Percentiles rank a stretch among this genome's conserved stretches.
Conservation (phyloP, 2,113 vertebrate genomes). For the Stegastes partitus region DNA sequence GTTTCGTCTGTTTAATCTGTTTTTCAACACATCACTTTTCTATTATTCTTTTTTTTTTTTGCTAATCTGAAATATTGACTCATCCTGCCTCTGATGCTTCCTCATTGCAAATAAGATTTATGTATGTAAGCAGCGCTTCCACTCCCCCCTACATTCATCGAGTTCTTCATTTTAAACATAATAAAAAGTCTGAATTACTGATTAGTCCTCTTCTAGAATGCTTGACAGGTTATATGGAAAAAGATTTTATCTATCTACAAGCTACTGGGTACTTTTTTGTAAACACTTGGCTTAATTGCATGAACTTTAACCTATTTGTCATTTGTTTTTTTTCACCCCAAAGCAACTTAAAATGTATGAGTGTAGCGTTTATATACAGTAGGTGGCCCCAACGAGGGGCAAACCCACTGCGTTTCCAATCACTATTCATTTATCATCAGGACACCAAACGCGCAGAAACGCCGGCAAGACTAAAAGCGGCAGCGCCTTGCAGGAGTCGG, state of each 20-base stretch:
- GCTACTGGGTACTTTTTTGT: no score
- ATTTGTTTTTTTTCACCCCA: slow-evolving; percentile 8
- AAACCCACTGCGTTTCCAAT: not conserved
- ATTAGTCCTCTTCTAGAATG: not conserved
- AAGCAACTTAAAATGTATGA: not conserved
- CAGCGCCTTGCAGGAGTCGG: not conserved
- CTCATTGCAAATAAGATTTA: no score
- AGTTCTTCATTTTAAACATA: no score
- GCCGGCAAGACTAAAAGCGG: not conserved
- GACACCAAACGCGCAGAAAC: slow-evolving; percentile 12
- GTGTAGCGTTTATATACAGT: not conserved
- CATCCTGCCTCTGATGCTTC: no score
- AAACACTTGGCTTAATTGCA: not conserved
- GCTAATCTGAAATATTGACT: no score
- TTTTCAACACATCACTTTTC: no score
- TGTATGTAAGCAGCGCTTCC: no score
- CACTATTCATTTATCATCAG: slow-evolving; percentile 24
- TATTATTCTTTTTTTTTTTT: no score
- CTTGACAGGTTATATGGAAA: not conserved
- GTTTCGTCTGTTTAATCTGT: no score
- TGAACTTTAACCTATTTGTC: not conserved
- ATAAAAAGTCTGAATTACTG: no score
- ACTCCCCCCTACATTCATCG: no score
- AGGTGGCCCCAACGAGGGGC: not conserved
- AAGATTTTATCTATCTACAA: not conserved